Evolutionary conservation across 1,140 invertebrate genomes (phyloP).

Genomic region (Solen grandis): DNA sequence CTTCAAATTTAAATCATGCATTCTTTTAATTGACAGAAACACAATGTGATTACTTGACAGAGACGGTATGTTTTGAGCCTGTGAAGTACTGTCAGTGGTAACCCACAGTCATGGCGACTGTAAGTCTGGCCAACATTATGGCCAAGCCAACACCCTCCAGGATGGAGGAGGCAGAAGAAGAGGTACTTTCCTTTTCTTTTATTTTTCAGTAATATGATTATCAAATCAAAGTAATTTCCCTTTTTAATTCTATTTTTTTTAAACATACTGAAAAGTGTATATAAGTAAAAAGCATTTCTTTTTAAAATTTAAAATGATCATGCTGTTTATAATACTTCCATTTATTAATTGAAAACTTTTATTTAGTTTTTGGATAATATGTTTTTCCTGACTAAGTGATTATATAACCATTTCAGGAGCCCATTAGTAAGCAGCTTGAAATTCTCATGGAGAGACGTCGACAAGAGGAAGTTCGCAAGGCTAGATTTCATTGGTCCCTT

Average conservation of each 20-base stretch:
- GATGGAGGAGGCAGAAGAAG: constrained; percentile 29
- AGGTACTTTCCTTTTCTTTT: constrained; percentile 18
- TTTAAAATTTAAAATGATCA: not conserved
- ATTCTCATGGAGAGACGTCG: constrained; percentile 64
- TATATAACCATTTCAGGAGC: constrained; percentile 32
- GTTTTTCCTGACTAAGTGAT: not conserved
- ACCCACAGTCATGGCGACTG: constrained; percentile 3
- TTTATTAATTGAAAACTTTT: not conserved
- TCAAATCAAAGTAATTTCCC: not conserved
- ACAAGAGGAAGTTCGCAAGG: constrained; percentile 65
- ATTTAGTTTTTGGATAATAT: not conserved
- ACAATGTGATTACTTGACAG: not conserved
- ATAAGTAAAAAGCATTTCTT: not conserved
- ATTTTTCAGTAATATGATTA: not conserved
- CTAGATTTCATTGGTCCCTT: constrained; percentile 70
- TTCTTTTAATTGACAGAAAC: not conserved
- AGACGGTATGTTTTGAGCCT: not conserved
- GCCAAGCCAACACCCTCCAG: constrained; percentile 14
- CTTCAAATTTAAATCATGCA: not conserved
- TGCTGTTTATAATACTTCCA: not conserved
- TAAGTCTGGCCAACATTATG: constrained; percentile 31
- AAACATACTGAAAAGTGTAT: not conserved
- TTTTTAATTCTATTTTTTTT: not conserved
- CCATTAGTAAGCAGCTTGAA: constrained; percentile 63
- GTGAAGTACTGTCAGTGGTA: not conserved